phyloP scores from a whole-genome alignment of 2,113 vertebrate species.

The Burhinus oedicnemus region DNA sequence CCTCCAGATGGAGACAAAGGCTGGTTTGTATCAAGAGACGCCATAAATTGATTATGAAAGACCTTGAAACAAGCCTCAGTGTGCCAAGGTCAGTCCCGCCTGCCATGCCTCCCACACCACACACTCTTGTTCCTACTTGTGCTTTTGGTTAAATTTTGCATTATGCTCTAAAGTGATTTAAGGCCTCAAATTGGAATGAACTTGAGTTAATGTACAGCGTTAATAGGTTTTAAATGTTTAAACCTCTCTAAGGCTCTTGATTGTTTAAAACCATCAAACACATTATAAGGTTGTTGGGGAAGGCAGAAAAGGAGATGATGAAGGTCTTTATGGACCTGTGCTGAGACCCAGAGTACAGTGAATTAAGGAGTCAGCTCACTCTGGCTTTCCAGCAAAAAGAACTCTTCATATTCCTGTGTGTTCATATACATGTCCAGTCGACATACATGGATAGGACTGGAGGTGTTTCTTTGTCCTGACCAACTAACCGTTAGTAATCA shows the following conservation, averaged over 20 bases:
- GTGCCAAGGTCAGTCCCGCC: background rate
- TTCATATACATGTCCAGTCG: background rate
- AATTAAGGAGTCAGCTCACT: background rate
- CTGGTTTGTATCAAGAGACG: background rate
- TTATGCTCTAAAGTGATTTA: background rate
- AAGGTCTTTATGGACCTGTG: background rate
- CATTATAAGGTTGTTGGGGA: background rate
- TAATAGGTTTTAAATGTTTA: constrained; percentile 50
- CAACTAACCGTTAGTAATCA: background rate
- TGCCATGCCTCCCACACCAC: background rate
- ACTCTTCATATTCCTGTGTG: background rate
- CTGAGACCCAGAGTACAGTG: background rate
- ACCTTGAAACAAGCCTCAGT: background rate
- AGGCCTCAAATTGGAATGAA: background rate
- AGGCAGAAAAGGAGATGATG: background rate
- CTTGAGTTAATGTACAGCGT: background rate
- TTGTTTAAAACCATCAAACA: background rate
- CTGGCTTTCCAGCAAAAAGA: background rate
- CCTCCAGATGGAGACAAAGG: constrained; percentile 50
- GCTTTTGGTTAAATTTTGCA: constrained; percentile 22
- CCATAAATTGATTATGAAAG: background rate
- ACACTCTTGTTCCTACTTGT: background rate
- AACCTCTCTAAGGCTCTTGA: background rate
- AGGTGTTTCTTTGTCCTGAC: background rate
- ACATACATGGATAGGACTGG: background rate